Evolutionary conservation across 2,113 vertebrate species (phyloP), one percentile per base, ranked within the genome.

Genomic region (Antechinus stuartii): DNA sequence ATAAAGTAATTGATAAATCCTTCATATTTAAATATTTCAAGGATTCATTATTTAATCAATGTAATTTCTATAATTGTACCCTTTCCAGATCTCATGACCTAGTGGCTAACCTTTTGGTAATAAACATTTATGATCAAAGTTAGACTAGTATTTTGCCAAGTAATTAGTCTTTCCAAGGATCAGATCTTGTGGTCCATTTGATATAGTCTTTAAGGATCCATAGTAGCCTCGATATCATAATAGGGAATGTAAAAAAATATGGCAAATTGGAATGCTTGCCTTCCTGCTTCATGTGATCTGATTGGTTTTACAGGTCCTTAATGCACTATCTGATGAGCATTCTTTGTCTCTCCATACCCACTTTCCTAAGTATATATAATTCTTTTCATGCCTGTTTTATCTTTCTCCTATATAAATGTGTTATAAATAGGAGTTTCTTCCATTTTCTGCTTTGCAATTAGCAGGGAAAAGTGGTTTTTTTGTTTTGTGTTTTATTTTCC

Each of bases 1-100:
- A 91, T 95, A 95, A 61, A 6, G 90, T 94, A 84, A 95, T 95
- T 91, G 84, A 16, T 96, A 95, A 96, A 95, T 96, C 91, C 49
- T 92, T 95, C 30, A 54, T 94, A 24, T 26, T n/a, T 57, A 56
- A 57, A 35, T 91, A 0, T 94, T 68, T 94, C 25, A 57, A 14
- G 92, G 8, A 61, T 54, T 97, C 90, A 92, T 55, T 23, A 93
- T 5, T 94, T 94, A 84, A 22, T 46, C 22, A 52, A 35, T 68
- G 30, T 8, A 94, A 92, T 52, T 52, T 52, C 50, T 52, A 52
- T 0, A 52, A 11, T 52, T 52, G 9, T 52, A 52, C 10, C 50
- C 50, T 52, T 52, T 52, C 10, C 50, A 84, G n/a, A 22, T 42
- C 35, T 42, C n/a, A 84, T 84, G 68, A 84, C 35, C 16, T 84